These are phyloP conservation scores for Spondyliosoma cantharus DNA, from an alignment of 2,797 vertebrate species.

Conservation along the genomic window DNA sequence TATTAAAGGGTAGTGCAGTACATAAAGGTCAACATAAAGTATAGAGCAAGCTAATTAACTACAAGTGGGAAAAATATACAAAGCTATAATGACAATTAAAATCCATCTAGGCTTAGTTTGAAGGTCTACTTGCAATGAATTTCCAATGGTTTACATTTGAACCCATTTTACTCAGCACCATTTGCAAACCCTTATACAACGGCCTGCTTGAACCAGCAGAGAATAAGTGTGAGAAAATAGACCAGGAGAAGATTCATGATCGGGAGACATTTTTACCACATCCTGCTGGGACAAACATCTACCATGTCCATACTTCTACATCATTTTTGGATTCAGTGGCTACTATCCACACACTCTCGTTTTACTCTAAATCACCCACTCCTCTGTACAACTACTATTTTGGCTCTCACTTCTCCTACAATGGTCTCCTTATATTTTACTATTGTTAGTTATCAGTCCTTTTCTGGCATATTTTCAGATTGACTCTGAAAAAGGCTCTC, in stretches of 20 bases:
- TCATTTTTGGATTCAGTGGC: slow-evolving; percentile 30
- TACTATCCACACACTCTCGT: slow-evolving; percentile 20
- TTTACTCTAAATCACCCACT: slow-evolving; percentile 42
- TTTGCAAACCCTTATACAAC: background rate
- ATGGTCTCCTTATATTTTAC: slow-evolving; percentile 20
- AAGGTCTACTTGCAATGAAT: background rate
- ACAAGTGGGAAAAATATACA: slow-evolving; percentile 51
- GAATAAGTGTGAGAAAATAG: slow-evolving; percentile 8
- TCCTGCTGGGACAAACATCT: slow-evolving; percentile 3
- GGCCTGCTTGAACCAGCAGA: slow-evolving; percentile 5
- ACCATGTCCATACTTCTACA: slow-evolving; percentile 1
- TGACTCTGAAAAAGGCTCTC: slow-evolving; percentile 18
- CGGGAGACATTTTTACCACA: slow-evolving; percentile 27
- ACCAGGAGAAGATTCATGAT: slow-evolving; percentile 16
- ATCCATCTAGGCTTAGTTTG: slow-evolving; percentile 20
- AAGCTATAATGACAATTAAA: slow-evolving; percentile 43
- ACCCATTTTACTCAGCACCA: background rate
- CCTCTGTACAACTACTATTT: slow-evolving; percentile 30
- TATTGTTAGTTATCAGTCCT: slow-evolving; percentile 25
- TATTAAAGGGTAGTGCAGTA: slow-evolving; percentile 54
- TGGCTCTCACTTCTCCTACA: slow-evolving; percentile 14
- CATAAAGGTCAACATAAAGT: slow-evolving; percentile 67
- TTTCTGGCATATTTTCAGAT: slow-evolving; percentile 30
- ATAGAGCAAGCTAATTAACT: slow-evolving; percentile 70
- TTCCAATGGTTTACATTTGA: background rate